phyloP scores from a whole-genome alignment of 2,888 invertebrate genomes.

The Esperia sulphurella region DNA sequence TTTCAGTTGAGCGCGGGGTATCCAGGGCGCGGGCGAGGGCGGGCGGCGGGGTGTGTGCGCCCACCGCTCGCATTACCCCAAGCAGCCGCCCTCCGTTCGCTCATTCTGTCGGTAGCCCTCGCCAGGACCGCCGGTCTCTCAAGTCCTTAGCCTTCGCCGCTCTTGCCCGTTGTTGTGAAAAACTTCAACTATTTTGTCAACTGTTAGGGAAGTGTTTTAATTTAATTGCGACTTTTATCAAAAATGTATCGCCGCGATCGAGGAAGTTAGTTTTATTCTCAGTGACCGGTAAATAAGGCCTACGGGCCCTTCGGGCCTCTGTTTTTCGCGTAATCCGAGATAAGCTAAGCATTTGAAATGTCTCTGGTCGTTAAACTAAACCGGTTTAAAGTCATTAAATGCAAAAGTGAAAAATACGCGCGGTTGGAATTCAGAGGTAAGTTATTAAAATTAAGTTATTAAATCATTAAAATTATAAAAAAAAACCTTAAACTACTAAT shows the following conservation, averaged over 20 bases:
- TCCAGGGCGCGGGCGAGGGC: slow-evolving; percentile 4
- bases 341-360: slow-evolving; percentile 63
- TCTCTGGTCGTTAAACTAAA: slow-evolving; percentile 83
- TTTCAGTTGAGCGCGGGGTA: slow-evolving; percentile 3
- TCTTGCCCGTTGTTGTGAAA: slow-evolving; percentile 10
- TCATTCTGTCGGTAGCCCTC: slow-evolving; percentile 23
- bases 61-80: slow-evolving; percentile 8
- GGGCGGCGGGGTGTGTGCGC: slow-evolving; percentile 6
- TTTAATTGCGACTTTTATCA: not conserved
- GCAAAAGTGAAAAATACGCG: slow-evolving; percentile 83
- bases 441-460: not conserved
- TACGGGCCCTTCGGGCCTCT: slow-evolving; percentile 14
- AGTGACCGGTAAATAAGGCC: not conserved
- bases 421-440: slow-evolving; percentile 89
- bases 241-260: not conserved
- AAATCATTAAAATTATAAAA: not conserved
- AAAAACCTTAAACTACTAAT: not conserved
- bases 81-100: slow-evolving; percentile 8
- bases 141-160: not conserved
- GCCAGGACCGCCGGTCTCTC: slow-evolving; percentile 16
- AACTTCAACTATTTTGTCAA: slow-evolving; percentile 15
- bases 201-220: not conserved
- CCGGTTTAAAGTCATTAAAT: slow-evolving; percentile 84
- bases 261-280: not conserved
- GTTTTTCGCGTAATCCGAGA: slow-evolving; percentile 2